A percentile compares a stretch with the other conserved stretches of the same genome.
Conservation (phyloP, 2,888 invertebrate species). For the Chalcosyrphus nemorum region DNA sequence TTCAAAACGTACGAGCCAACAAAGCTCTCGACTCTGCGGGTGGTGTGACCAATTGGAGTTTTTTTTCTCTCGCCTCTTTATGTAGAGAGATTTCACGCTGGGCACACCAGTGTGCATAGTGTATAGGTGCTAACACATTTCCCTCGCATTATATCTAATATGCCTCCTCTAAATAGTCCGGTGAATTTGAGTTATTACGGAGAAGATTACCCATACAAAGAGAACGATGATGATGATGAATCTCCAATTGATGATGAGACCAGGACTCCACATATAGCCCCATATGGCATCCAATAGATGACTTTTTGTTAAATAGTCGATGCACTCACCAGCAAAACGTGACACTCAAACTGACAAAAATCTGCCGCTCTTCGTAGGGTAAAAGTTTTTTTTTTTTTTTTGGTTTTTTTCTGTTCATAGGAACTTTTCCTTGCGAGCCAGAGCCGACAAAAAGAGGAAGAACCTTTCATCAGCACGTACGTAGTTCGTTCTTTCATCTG, state of each 20-base stretch:
- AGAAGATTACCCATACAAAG: conserved; percentile 14
- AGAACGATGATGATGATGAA: conserved; percentile 18
- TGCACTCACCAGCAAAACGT: conserved; percentile 67
- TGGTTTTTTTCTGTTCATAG: conserved; percentile 15
- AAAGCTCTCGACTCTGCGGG: conserved; percentile 36
- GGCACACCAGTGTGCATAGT: not conserved
- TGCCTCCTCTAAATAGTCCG: conserved; percentile 28
- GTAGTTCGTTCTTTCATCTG: conserved; percentile 47
- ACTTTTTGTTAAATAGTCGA: conserved; percentile 64
- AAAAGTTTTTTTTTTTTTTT: no score
- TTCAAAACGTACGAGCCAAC: conserved; percentile 52
- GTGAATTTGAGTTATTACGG: conserved; percentile 52
- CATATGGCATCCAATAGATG: conserved; percentile 45
- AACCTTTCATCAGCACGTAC: conserved; percentile 63
- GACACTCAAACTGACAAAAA: conserved; percentile 67
- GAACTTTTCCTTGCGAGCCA: conserved; percentile 7
- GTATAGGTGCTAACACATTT: conserved; percentile 42
- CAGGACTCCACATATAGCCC: not conserved
- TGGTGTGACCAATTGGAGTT: conserved; percentile 47
- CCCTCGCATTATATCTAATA: not conserved
- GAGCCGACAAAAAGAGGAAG: conserved; percentile 62
- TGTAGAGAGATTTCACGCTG: not conserved
- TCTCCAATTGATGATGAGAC: not conserved
- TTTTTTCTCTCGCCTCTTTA: not conserved
- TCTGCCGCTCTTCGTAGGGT: conserved; percentile 43